Base-by-base conservation (phyloP, 2,888 invertebrate species). In the Gastrophysa polygoni region DNA sequence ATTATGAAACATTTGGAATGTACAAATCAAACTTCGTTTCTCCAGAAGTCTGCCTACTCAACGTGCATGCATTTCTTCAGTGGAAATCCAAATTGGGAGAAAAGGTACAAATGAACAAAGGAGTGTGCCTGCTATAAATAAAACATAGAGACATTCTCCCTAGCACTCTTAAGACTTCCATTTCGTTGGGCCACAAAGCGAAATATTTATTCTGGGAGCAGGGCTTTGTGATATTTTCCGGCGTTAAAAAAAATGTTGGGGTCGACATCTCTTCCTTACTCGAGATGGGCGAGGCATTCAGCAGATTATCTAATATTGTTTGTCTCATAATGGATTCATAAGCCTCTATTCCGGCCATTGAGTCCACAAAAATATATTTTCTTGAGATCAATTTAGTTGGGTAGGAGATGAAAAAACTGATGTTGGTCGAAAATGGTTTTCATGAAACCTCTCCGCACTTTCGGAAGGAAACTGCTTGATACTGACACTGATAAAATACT, bases 101-200 rank as follows among this genome's bases (percentile, higher is more conserved):
- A 52, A 52, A 14, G 20, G 21, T 21, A 32, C 21, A 21, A 21
- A 38, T 52, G 34, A 34, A 34, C 34, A 38, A 6, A 38, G 18
- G 7, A 52, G 52, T 38, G 17, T 34, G 38, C 3, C 7, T 21
- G 34, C 38, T 38, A 34, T 52, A 20, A 52, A 52, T 52, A 52
- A 52, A 51, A 51, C 34, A 51, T 51, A 18, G 18, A 51, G 17
- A 17, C 38, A 52, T 43, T 21, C 38, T 52, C 38, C 21, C 11
- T 18, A 52, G 38, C 20, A 52, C 18, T 52, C 20, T n/a, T n/a
- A n/a, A 38, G 52, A 17, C 34, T 52, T 52, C 21, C 21, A 52
- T 52, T 38, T n/a, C 14, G 18, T 52, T 38, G 4, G 18, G n/a
- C 29, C 38, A 38, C 52, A 7, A 34, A 5, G 43, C 38, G 14